phyloP scores from a whole-genome alignment of 2,888 invertebrate genomes.

The Apotomis turbidana region DNA sequence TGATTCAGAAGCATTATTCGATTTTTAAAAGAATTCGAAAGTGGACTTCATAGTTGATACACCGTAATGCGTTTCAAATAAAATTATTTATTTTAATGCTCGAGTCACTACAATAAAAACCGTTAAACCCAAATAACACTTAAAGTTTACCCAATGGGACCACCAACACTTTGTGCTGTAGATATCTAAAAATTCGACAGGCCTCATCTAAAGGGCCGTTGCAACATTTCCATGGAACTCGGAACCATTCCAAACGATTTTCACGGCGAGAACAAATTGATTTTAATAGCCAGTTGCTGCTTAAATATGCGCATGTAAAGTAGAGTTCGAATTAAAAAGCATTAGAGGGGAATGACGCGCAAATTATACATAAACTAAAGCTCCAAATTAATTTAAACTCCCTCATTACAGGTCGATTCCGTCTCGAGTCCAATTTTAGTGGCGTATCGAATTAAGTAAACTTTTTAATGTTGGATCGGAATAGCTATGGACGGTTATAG shows the following conservation, averaged over 20 bases:
- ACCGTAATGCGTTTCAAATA: conserved; percentile 25
- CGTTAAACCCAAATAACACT: conserved; percentile 33
- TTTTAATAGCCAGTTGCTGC: conserved; percentile 55
- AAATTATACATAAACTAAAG: conserved; percentile 56
- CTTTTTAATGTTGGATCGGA: conserved; percentile 50
- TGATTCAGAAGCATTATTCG: background rate
- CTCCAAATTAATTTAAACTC: conserved; percentile 64
- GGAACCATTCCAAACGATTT: conserved; percentile 53
- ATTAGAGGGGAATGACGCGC: conserved; percentile 55
- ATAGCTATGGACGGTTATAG: conserved; percentile 47
- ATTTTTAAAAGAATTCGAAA: conserved; percentile 10
- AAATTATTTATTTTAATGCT: conserved; percentile 24
- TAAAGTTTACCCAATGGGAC: conserved; percentile 36
- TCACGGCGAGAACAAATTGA: conserved; percentile 63
- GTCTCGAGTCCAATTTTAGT: conserved; percentile 52
- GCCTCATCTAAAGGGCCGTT: conserved; percentile 29
- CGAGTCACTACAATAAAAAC: conserved; percentile 22
- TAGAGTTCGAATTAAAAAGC: conserved; percentile 55
- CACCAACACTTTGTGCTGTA: conserved; percentile 36
- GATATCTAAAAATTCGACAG: conserved; percentile 35
- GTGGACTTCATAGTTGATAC: conserved; percentile 6
- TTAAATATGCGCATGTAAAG: conserved; percentile 67
- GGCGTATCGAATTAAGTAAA: conserved; percentile 59
- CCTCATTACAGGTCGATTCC: conserved; percentile 58
- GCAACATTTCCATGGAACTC: conserved; percentile 46